Conservation (phyloP, 2,888 invertebrate species). For the Congeria kusceri region DNA sequence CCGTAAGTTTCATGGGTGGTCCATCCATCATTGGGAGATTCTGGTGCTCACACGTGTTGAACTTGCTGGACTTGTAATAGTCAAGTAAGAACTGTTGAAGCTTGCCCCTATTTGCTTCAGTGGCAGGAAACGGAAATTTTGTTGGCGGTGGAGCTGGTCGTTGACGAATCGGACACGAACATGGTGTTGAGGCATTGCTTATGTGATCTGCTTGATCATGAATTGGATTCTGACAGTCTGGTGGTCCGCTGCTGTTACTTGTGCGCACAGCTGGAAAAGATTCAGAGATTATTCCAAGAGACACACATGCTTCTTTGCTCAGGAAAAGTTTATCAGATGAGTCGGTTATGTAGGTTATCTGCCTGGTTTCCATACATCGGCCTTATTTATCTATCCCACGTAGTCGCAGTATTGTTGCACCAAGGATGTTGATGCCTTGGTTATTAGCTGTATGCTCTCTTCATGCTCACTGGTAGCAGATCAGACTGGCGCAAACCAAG, state of each 20-base stretch:
- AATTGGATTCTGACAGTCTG: too few relatives aligned
- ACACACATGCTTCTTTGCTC: constrained; percentile 67
- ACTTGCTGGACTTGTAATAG: constrained; percentile 68
- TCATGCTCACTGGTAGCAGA: constrained; percentile 73
- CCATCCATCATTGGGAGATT: constrained; percentile 61
- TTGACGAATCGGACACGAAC: constrained; percentile 35
- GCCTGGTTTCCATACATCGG: constrained; percentile 60
- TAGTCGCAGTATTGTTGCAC: constrained; percentile 67
- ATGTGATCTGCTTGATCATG: too few relatives aligned
- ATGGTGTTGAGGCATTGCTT: constrained; percentile 13
- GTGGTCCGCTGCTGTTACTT: too few relatives aligned
- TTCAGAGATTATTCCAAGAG: constrained; percentile 63
- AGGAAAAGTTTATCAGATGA: constrained; percentile 68
- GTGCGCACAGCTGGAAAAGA: constrained; percentile 51
- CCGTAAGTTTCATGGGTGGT: constrained; percentile 66
- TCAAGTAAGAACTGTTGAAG: constrained; percentile 63
- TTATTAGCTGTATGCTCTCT: constrained; percentile 72
- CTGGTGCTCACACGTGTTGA: constrained; percentile 75
- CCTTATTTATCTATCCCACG: constrained; percentile 33
- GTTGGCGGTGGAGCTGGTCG: constrained; percentile 53
- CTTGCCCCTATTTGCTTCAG: constrained; percentile 46
- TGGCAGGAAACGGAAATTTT: constrained; percentile 62
- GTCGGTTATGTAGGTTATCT: constrained; percentile 73
- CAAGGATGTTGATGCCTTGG: constrained; percentile 68
- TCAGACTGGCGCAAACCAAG: constrained; percentile 55